Evolutionary conservation across 2,797 vertebrate genomes (phyloP), one percentile per base, ranked within the genome.

Genomic region (Macrochelys suwanniensis): DNA sequence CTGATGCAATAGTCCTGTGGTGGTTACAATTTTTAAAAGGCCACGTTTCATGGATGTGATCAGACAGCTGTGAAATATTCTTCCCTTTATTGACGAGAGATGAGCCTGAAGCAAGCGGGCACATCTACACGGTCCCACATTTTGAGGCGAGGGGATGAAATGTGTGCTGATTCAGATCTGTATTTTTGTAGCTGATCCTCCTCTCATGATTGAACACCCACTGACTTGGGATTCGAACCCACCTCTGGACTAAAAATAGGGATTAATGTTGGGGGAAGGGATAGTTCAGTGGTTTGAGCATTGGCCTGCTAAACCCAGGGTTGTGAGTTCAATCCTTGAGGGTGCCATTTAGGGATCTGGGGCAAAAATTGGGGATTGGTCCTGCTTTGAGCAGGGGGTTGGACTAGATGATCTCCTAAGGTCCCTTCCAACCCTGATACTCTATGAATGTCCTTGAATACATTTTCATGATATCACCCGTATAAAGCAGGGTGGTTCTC

Each of bases 81-180:
- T 28, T 51, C 85, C 26, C 19, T 84, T 26, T 90, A 33, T 53
- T 42, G 90, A 85, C 21, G 71, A 89, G 65, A 89, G 82, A 95
- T 82, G 83, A 92, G 84, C 84, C 89, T 94, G 77, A 54, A 95
- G 77, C 74, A 92, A 95, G 7, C 37, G 10, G n/a, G 57, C 11
- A 3, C 1, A 2, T 90, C 82, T 80, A 88, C 91, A 54, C 47
- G 57, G 68, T 45, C 93, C 85, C 7, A 28, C 28, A 57, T 79
- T 79, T 87, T 77, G 84, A 85, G 59, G 31, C 82, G 84, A 91
- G 11, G 8, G 47, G 17, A 89, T 23, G 26, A 16, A 84, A 78
- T 42, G 3, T 10, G 26, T 76, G 15, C 17, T 16, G 26, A 49
- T 82, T 91, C 77, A 78, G 5, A n/a, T 68, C 19, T 82, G 9